Evolutionary conservation across 30 jellyfish, hydroid and myxozoan genomes (phyloP), one percentile per base, ranked within the genome.

Genomic region (Aurelia coerulea): DNA sequence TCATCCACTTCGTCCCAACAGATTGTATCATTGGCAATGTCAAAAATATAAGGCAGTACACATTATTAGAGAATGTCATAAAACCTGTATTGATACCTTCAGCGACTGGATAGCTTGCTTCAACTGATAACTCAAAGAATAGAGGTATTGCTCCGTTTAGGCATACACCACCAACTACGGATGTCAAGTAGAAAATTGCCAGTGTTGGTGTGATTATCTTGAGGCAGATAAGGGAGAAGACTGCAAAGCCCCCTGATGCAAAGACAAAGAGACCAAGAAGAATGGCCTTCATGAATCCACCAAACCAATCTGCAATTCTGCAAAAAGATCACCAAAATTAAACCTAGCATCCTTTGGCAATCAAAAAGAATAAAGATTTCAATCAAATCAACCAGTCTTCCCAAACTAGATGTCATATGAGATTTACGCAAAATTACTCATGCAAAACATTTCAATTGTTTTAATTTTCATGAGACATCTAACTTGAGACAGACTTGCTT

Each of bases 31-130:
- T 78, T n/a, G 99, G 99, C 23, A 95, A 50, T 10, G 99, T 64
- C 75, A 95, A 52, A 75, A 95, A 95, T 53, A 95, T 81, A 64
- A 95, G 65, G 78, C 99, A 95, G 74, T 95, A 95, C 32, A 95
- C 66, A 72, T 95, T 95, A 68, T 95, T 95, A 32, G 99, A 95
- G 66, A 95, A 95, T 6, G 99, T 95, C 99, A 95, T 95, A 41
- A 96, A 97, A 16, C 99, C 98, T 11, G 99, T 95, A 71, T 95
- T 95, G 68, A 95, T 82, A 10, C 99, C 99, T 77, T 95, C 99
- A 17, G 99, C 98, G 4, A 95, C 98, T 14, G 99, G 99, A 73
- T 95, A 95, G 71, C 99, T 95, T 4, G 99, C 91, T 52, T 95
- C 99, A 9, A 95, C 99, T 19, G 99, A 92, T 56, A 95, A 87